Percentiles rank a stretch among this genome's conserved stretches.
Conservation (phyloP, 2,888 invertebrate species). For the Merodon equestris region DNA sequence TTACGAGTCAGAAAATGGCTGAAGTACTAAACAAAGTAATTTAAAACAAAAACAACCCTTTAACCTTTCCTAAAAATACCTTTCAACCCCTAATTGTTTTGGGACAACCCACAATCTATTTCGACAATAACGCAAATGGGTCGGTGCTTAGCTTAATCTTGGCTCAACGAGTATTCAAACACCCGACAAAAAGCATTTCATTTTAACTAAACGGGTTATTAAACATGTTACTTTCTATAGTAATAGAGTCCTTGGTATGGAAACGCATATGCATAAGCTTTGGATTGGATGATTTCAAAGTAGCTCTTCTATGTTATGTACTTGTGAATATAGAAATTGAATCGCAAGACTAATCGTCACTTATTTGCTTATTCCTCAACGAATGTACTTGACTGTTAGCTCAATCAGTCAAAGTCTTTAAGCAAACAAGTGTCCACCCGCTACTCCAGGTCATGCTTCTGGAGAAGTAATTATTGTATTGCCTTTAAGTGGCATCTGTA, state of each 20-base stretch:
- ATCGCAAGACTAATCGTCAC: conserved; percentile 49
- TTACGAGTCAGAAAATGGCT: conserved; percentile 59
- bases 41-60: conserved; percentile 64
- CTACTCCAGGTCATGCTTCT: conserved; percentile 34
- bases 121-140: conserved; percentile 58
- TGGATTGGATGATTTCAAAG: too few relatives aligned
- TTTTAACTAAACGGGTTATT: conserved; percentile 59
- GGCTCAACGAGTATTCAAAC: conserved; percentile 41
- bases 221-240: conserved; percentile 56
- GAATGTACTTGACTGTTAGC: conserved; percentile 25
- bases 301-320: too few relatives aligned
- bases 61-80: conserved; percentile 45
- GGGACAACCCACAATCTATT: conserved; percentile 48
- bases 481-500: conserved; percentile 61
- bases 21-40: conserved; percentile 24
- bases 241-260: too few relatives aligned
- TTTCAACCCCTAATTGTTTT: conserved; percentile 64
- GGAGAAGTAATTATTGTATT: conserved; percentile 67
- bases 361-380: conserved; percentile 50
- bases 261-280: too few relatives aligned
- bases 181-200: conserved; percentile 48
- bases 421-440: conserved; percentile 40
- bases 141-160: conserved; percentile 55
- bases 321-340: too few relatives aligned
- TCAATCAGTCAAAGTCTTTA: conserved; percentile 63